Percentiles rank a stretch among this genome's conserved stretches.
Conservation (phyloP, 2,797 vertebrate genomes). For the Tamandua tetradactyla region DNA sequence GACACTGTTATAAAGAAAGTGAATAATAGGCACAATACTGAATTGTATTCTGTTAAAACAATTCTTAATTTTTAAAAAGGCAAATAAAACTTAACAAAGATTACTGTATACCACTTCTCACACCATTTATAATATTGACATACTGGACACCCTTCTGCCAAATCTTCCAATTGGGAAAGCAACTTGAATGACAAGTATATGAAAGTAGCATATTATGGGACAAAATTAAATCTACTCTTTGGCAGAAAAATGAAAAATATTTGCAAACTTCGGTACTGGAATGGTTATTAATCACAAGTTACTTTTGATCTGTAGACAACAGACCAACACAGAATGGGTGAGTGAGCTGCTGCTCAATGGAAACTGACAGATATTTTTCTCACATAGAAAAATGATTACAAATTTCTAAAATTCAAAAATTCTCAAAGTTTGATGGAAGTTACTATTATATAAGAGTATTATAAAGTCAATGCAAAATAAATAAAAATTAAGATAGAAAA, state of each 20-base stretch:
- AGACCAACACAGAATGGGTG: neutral
- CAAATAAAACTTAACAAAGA: neutral
- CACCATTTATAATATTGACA: neutral
- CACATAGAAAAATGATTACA: neutral
- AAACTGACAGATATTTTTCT: neutral
- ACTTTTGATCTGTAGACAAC: neutral
- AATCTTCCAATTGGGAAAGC: conserved; percentile 22
- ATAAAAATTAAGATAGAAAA: neutral
- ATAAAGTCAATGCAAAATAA: neutral
- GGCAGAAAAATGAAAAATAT: conserved; percentile 31
- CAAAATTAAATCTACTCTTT: neutral
- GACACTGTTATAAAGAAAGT: conserved; percentile 23
- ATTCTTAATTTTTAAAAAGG: neutral
- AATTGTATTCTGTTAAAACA: neutral
- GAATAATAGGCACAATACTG: neutral
- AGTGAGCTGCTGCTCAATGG: neutral
- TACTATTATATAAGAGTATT: neutral
- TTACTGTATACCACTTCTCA: neutral
- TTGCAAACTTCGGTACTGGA: neutral
- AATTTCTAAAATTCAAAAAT: neutral
- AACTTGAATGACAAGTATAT: neutral
- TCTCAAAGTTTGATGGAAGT: neutral
- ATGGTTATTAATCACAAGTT: neutral
- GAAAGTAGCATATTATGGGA: neutral
- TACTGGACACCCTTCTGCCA: neutral